Conservation (phyloP, 2,888 invertebrate species). For the Calephelis perditalis region DNA sequence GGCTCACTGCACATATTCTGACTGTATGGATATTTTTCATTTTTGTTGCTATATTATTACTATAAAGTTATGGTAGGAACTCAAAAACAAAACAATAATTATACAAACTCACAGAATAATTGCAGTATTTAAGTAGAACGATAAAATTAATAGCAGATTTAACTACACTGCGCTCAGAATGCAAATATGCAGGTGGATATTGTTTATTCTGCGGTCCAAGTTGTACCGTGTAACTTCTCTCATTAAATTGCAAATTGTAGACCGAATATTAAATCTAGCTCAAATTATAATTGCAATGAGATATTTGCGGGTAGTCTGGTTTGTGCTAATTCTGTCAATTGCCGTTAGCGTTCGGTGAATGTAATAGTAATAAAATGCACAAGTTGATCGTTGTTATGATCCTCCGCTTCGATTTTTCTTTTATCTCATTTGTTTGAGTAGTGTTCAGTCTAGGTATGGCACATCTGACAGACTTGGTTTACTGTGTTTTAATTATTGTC, state of each 20-base stretch:
- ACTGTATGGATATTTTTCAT: too few species aligned
- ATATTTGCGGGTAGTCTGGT: neutral
- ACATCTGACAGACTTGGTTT: too few species aligned
- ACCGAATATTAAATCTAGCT: slow-evolving; percentile 11
- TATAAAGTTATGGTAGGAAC: too few species aligned
- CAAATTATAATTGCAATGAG: slow-evolving; percentile 7
- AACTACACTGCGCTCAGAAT: slow-evolving; percentile 6
- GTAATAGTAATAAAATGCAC: neutral
- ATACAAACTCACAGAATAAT: neutral
- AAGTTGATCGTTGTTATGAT: neutral
- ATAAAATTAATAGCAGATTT: neutral
- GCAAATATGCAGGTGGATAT: slow-evolving; percentile 6
- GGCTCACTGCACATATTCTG: too few species aligned
- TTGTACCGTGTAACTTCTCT: slow-evolving; percentile 1
- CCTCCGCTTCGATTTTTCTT: too few species aligned
- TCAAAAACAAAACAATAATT: too few species aligned
- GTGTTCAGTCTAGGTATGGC: too few species aligned
- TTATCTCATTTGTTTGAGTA: too few species aligned
- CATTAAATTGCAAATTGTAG: slow-evolving; percentile 9
- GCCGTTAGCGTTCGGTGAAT: neutral
- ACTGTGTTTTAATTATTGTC: too few species aligned
- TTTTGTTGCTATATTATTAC: too few species aligned
- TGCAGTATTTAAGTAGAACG: neutral
- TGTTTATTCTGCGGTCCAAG: slow-evolving; percentile 6
- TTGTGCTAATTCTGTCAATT: neutral